Evolutionary conservation across 2,888 invertebrate species (phyloP), one percentile per base, ranked within the genome.

Genomic region (Cephonodes hylas): DNA sequence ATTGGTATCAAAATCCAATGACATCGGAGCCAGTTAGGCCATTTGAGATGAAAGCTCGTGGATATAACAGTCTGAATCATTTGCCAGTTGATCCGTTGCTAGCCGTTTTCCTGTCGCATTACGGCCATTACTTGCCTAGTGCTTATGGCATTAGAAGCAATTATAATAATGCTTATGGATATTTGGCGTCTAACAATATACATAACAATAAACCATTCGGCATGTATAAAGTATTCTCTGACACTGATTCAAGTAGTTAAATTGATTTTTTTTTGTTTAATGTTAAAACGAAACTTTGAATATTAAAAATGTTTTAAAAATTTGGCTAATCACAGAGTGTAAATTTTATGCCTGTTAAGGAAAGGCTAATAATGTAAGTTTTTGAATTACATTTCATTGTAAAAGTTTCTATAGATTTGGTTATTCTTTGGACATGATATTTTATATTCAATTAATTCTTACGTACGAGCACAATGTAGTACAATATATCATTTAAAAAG

Each of bases 161-260:
- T 63, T 91, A 89, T 64, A 86, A 83, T 64, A 94, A 94, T 70
- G 79, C 94, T 58, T 95, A 95, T 73, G 94, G 94, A 0, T 93
- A 95, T 78, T 86, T 92, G 69, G 94, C 95, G 18, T 92, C 93
- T 6, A 95, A 95, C 76, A 95, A 94, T 78, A 93, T 94, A 70
- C 95, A 95, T 75, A 95, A 95, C 73, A 94, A 94, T 75, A 90
- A 92, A 76, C 95, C 95, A 0, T 94, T 95, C 74, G 95, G 94
- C 45, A 83, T 91, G 34, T 95, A 95, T 75, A 95, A 95, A 77
- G 66, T 89, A 60, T 88, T 80, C 72, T 86, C 89, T 6, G 91
- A 91, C 67, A 86, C 84, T n/a, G 85, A 90, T 78, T 84, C 87
- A 20, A 81, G 25, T 15, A 53, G 23, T 42, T 42, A 34, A 38